Evolutionary conservation across 2,797 vertebrate species (phyloP), one percentile per base, ranked within the genome.

Genomic region (Arrhamphus sclerolepis): DNA sequence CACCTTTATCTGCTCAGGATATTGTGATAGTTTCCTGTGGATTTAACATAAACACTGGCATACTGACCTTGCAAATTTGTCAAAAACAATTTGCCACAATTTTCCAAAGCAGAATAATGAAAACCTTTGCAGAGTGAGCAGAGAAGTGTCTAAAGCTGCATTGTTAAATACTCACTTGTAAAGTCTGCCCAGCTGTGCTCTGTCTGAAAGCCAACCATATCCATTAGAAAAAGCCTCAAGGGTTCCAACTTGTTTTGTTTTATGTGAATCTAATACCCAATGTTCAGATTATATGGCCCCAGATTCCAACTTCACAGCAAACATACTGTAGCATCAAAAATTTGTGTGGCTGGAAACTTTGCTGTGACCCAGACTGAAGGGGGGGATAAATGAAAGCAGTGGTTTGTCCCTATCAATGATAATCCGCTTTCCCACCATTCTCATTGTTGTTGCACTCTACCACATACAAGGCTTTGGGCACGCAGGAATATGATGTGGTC

Each of bases 71-170:
- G 71, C 69, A 80, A 86, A 91, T 89, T 89, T 91, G 84, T 91
- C 83, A 85, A 81, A 83, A 79, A 85, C 61, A 31, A 80, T 82
- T 78, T 80, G 70, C 76, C 69, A 66, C 67, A 85, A 83, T 89
- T 91, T 88, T 91, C 86, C 88, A 88, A 84, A 80, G 74, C 65
- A 70, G 66, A 42, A 75, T 84, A 90, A 86, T 86, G 75, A 85
- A 90, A 87, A 66, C 58, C 73, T 77, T 80, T 88, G 68, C 59
- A 52, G 62, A 66, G 77, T 42, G 48, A 85, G 55, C 17, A 41
- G 59, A 75, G 67, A 80, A 63, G 65, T 74, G 64, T 78, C 72
- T 70, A 46, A 77, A 70, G 72, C 72, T 63, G 75, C 78, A 80
- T 76, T 87, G 80, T 91, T 86, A 78, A 89, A 90, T 78, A 65